Evolutionary conservation across 1,140 invertebrate genomes (phyloP).

Genomic region (Neodiprion lecontei): DNA sequence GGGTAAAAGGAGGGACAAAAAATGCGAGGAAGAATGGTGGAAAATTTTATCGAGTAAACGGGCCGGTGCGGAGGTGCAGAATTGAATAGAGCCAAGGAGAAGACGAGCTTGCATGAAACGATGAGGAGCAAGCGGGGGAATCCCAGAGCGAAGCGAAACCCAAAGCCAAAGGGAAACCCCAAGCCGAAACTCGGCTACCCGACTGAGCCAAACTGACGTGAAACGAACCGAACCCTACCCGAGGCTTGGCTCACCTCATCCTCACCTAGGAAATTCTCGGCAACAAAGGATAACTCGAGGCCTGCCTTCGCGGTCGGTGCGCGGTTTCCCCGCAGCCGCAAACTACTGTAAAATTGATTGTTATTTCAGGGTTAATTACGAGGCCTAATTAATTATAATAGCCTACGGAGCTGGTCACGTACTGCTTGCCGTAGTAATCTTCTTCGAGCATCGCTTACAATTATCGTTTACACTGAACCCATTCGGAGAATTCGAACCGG

Average conservation of each 20-base stretch:
- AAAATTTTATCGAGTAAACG: slow-evolving; percentile 31
- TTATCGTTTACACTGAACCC: background rate
- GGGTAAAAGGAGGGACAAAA: slow-evolving; percentile 22
- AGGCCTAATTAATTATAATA: background rate
- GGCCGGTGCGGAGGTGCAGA: slow-evolving; percentile 1
- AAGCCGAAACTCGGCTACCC: background rate
- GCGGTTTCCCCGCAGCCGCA: slow-evolving; percentile 32
- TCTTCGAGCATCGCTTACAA: background rate
- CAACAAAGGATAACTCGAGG: slow-evolving; percentile 16
- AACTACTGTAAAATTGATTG: slow-evolving; percentile 47
- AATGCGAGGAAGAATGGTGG: slow-evolving; percentile 25
- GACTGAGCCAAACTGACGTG: background rate
- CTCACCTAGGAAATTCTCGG: slow-evolving; percentile 16
- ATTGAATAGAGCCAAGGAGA: too few relatives aligned
- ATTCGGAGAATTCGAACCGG: too few relatives aligned
- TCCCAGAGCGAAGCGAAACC: slow-evolving; percentile 15
- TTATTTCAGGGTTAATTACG: slow-evolving; percentile 37
- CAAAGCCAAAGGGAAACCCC: background rate
- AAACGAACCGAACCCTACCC: background rate
- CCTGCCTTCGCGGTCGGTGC: slow-evolving; percentile 18
- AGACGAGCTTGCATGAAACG: background rate
- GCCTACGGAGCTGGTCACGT: background rate
- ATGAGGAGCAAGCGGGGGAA: slow-evolving; percentile 21
- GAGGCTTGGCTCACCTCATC: slow-evolving; percentile 3
- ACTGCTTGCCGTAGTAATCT: background rate